phyloP scores from a whole-genome alignment of 2,888 invertebrate genomes.

The Phragmatobia fuliginosa region DNA sequence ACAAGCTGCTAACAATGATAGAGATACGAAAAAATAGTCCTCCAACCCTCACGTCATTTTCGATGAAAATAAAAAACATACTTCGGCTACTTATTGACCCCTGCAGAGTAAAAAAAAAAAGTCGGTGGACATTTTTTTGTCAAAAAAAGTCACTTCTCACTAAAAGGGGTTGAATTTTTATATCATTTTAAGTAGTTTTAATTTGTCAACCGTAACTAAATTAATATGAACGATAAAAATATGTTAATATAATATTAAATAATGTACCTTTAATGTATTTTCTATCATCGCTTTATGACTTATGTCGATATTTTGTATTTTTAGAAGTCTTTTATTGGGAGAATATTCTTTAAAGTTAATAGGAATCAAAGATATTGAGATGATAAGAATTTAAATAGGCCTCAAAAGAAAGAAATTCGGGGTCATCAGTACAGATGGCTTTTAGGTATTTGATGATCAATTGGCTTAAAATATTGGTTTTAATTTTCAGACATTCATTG shows the following conservation, averaged over 20 bases:
- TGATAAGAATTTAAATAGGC: slow-evolving; percentile 36
- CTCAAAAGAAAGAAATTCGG: slow-evolving; percentile 15
- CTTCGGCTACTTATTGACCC: slow-evolving; percentile 26
- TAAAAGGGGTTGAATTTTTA: slow-evolving; percentile 51
- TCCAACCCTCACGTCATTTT: not conserved
- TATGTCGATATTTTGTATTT: slow-evolving; percentile 44
- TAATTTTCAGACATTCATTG: not conserved
- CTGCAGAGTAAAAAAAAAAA: slow-evolving; percentile 22
- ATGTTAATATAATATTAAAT: slow-evolving; percentile 64
- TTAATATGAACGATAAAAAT: slow-evolving; percentile 64
- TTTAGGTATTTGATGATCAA: not conserved
- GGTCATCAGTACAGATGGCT: not conserved
- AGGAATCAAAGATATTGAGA: slow-evolving; percentile 26
- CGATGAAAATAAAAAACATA: slow-evolving; percentile 13
- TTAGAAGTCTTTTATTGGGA: slow-evolving; percentile 49
- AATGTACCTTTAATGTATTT: slow-evolving; percentile 46
- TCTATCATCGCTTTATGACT: slow-evolving; percentile 47
- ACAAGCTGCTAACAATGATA: not conserved
- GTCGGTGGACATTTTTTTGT: slow-evolving; percentile 16
- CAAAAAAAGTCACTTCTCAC: slow-evolving; percentile 17
- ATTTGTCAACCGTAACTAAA: slow-evolving; percentile 79
- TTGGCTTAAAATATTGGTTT: not conserved
- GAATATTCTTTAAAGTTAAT: slow-evolving; percentile 38
- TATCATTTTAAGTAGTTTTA: slow-evolving; percentile 66
- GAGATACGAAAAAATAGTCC: not conserved